Conservation (phyloP, 2,797 vertebrate species). For the Otolemur crassicaudatus region DNA sequence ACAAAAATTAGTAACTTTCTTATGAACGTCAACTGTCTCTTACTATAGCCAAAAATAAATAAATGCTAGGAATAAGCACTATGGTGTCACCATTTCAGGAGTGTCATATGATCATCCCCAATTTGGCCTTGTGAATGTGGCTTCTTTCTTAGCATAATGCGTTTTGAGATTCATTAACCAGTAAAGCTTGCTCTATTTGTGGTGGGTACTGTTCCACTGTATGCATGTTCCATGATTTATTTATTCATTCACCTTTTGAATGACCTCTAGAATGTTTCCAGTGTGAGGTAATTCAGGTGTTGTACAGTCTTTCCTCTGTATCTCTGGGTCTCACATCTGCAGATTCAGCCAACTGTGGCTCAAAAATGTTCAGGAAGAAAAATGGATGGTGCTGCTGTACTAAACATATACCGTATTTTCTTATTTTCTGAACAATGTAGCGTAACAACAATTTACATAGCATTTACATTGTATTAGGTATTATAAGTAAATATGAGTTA, state of each 20-base stretch:
- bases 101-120: background rate
- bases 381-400: background rate
- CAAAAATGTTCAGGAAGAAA: background rate
- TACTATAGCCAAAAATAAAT: background rate
- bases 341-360: background rate
- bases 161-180: background rate
- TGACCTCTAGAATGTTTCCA: background rate
- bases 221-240: background rate
- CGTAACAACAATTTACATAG: background rate
- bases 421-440: background rate
- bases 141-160: background rate
- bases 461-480: background rate
- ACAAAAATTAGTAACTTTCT: background rate
- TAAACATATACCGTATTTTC: background rate
- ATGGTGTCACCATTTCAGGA: background rate
- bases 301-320: background rate
- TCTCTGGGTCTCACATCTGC: background rate
- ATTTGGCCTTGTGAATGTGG: background rate
- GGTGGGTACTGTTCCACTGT: background rate
- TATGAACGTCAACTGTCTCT: background rate
- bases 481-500: background rate
- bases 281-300: background rate
- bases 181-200: background rate
- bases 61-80: background rate
- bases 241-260: background rate